Evolutionary conservation across 2,113 vertebrate species (phyloP), one percentile per base, ranked within the genome.

Genomic region (Rhinichthys klamathensis): DNA sequence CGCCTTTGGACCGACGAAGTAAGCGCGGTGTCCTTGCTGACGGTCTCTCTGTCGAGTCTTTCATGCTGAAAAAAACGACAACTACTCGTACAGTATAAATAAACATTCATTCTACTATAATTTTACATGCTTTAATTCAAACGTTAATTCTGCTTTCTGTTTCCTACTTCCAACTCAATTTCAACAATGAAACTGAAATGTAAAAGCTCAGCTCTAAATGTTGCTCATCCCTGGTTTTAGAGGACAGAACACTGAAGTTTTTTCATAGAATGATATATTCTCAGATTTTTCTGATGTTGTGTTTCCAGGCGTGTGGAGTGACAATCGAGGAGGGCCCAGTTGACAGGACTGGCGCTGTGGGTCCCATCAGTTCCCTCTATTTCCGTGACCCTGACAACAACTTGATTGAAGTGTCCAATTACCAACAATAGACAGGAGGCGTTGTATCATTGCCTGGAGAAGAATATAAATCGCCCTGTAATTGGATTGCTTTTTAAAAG

Each of bases 351-450:
- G 97, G 97, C 2, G 96, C 96, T 0, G 61, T 95, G 86, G 96
- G 97, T 2, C 88, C 94, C 4, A 96, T 98, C 86, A 94, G 89
- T 30, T 99, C 97, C 0, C 56, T 98, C 51, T 99, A 98, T 91
- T 97, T 98, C 85, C 91, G 95, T 91, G 96, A 99, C 85, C 97
- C 97, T 0, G 95, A 98, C 15, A 69, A 93, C 85, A 98, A 99
- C 87, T 93, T 98, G 51, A 96, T 97, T 0, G 96, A 99, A 86
- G 95, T 98, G 38, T 98, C 96, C 83, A 97, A 92, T 90, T 99
- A 97, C 86, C 87, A 85, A 86, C 46, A 30, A 15, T 76, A 67
- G 65, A 27, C 63, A 51, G 77, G 44, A 51, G 61, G 87, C n/a
- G 15, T 9, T 80, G 11, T 38, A 65, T 23, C 65, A 44, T 25